phyloP scores from a whole-genome alignment of 1,140 invertebrate species.

The Drosophila sucinea region DNA sequence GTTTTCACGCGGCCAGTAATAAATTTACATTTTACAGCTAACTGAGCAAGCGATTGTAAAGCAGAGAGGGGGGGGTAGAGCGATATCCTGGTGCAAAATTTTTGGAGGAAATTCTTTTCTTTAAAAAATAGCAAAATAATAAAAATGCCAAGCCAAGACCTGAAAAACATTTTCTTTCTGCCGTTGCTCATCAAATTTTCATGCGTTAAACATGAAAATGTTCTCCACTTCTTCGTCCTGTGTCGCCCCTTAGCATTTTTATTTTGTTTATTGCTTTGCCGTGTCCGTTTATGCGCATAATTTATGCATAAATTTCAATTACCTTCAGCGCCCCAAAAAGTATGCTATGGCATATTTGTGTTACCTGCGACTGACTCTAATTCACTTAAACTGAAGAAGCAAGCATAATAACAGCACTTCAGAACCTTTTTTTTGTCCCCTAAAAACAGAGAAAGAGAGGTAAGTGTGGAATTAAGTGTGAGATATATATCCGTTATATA shows the following conservation, averaged over 20 bases:
- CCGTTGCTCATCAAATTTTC: constrained; percentile 66
- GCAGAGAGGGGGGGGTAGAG: not conserved
- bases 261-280: constrained; percentile 72
- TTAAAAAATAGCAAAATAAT: constrained; percentile 67
- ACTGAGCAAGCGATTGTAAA: not conserved
- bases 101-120: constrained; percentile 28
- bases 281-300: constrained; percentile 80
- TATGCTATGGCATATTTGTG: constrained; percentile 47
- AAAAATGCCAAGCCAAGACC: constrained; percentile 37
- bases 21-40: constrained; percentile 55
- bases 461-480: not conserved
- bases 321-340: constrained; percentile 49
- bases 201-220: constrained; percentile 52
- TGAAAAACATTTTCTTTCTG: constrained; percentile 22
- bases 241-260: constrained; percentile 49
- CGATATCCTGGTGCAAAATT: not conserved
- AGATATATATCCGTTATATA: not conserved
- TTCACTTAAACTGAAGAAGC: constrained; percentile 54
- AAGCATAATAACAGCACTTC: constrained; percentile 8
- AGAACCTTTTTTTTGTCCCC: not conserved
- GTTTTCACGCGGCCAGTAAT: constrained; percentile 21
- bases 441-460: no score
- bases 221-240: not conserved
- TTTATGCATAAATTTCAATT: constrained; percentile 81
- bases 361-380: constrained; percentile 47